Conservation (phyloP, 2,113 vertebrate genomes). For the Paraplagusia blochii region DNA sequence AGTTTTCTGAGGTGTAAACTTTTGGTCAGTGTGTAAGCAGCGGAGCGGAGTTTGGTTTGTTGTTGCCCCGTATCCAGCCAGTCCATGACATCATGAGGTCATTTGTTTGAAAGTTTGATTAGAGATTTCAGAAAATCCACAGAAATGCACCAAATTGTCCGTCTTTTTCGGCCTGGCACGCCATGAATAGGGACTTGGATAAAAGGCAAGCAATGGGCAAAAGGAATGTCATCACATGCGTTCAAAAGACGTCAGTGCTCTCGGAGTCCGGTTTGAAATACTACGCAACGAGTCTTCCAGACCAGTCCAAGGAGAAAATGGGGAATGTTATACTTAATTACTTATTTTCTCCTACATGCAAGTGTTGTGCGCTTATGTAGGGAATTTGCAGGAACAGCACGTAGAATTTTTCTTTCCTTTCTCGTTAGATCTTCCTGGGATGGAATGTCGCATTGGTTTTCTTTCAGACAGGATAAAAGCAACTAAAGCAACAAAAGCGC, state of each 20-base stretch:
- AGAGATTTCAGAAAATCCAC: constrained; percentile 67
- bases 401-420: too few species aligned
- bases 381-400: too few species aligned
- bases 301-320: constrained; percentile 51
- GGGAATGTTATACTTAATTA: constrained; percentile 59
- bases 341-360: constrained; percentile 14
- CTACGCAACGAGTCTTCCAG: constrained; percentile 46
- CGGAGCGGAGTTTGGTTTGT: constrained; percentile 39
- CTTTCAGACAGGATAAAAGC: too few species aligned
- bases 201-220: constrained; percentile 36
- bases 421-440: too few species aligned
- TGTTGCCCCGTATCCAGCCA: constrained; percentile 52
- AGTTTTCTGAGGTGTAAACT: constrained; percentile 63
- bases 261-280: constrained; percentile 49
- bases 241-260: constrained; percentile 39
- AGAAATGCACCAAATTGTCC: constrained; percentile 59
- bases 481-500: too few species aligned
- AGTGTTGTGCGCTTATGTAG: too few species aligned
- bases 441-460: too few species aligned
- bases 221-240: constrained; percentile 59
- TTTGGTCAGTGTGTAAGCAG: constrained; percentile 51
- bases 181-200: constrained; percentile 6
- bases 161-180: constrained; percentile 40
- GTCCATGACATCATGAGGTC: constrained; percentile 63
- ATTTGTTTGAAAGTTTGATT: constrained; percentile 73